phyloP scores from a whole-genome alignment of 2,888 invertebrate genomes.

The Folsomia candida region DNA sequence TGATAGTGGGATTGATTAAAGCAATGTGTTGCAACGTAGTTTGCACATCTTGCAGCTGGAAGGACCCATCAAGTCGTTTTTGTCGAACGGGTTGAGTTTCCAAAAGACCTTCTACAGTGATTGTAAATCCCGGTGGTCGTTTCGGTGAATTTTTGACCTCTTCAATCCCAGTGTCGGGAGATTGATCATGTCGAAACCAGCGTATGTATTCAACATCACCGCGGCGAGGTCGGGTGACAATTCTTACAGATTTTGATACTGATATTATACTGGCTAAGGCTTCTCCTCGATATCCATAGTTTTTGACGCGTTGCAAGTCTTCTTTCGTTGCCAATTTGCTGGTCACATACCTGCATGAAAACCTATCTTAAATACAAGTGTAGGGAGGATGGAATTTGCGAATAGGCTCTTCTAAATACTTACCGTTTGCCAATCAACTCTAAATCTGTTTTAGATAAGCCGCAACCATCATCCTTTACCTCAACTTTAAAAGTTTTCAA shows the following conservation, averaged over 20 bases:
- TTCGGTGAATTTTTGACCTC: slow-evolving; percentile 54
- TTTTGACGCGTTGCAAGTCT: slow-evolving; percentile 59
- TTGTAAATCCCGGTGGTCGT: slow-evolving; percentile 70
- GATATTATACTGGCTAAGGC: slow-evolving; percentile 65
- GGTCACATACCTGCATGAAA: slow-evolving; percentile 60
- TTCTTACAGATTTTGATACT: slow-evolving; percentile 60
- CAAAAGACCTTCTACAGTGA: slow-evolving; percentile 67
- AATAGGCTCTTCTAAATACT: too few species aligned
- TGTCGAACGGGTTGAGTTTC: slow-evolving; percentile 64
- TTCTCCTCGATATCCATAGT: slow-evolving; percentile 69
- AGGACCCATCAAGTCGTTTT: slow-evolving; percentile 58
- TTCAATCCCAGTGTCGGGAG: too few species aligned
- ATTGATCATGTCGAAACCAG: slow-evolving; percentile 57
- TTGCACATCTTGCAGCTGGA: slow-evolving; percentile 64
- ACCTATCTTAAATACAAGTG: too few species aligned
- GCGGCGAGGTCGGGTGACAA: slow-evolving; percentile 60
- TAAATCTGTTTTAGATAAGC: slow-evolving; percentile 63
- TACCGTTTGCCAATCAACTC: slow-evolving; percentile 61
- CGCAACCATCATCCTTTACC: slow-evolving; percentile 74
- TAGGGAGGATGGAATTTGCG: too few species aligned
- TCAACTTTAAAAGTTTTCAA: slow-evolving; percentile 63
- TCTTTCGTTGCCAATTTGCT: slow-evolving; percentile 63
- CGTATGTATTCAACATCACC: slow-evolving; percentile 61
- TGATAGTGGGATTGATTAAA: slow-evolving; percentile 60
- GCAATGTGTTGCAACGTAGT: slow-evolving; percentile 63